Evolutionary conservation across 2,113 vertebrate species (phyloP), one percentile per base, ranked within the genome.

Genomic region (Hymenochirus boettgeri): DNA sequence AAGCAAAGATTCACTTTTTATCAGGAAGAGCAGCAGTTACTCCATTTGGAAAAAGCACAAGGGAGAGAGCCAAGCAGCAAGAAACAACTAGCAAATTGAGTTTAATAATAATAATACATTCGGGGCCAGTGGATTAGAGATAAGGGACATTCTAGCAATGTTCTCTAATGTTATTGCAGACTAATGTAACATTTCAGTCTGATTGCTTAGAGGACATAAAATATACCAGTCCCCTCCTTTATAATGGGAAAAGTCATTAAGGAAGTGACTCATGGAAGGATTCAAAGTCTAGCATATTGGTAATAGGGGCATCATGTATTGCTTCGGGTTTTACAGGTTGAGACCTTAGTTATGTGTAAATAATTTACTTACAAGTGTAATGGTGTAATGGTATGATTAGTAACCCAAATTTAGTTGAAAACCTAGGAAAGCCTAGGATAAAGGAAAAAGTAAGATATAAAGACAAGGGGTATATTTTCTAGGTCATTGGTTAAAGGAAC

Each of bases 1-100:
- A 15, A 42, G 39, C 39, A n/a, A n/a, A 42, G 39, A 42, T 42
- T 42, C n/a, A 42, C 39, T 42, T 42, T 42, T 42, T 42, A 42
- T 42, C 39, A 42, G 39, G 39, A 42, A 7, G 17, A 42, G 39
- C 39, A 42, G 39, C n/a, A 15, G 11, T 42, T 42, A 17, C 11
- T n/a, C 39, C 39, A 42, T 42, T 42, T 42, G 39, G 17, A 42
- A 42, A 42, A 42, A 42, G 17, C 39, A 42, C 39, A 18, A n/a
- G 39, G 17, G 39, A 42, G 39, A 42, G 17, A n/a, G 39, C 13
- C 39, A 42, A 42, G 39, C 15, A 42, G 17, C 17, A n/a, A 42
- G 17, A 42, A 42, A 42, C 39, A 42, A 42, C 11, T 17, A 42
- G 15, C 39, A 42, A 42, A 42, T 42, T 42, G 17, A 42, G 39